These are phyloP conservation scores for Agrilus planipennis DNA, from an alignment of 1,140 invertebrate species.

Conservation along the genomic window DNA sequence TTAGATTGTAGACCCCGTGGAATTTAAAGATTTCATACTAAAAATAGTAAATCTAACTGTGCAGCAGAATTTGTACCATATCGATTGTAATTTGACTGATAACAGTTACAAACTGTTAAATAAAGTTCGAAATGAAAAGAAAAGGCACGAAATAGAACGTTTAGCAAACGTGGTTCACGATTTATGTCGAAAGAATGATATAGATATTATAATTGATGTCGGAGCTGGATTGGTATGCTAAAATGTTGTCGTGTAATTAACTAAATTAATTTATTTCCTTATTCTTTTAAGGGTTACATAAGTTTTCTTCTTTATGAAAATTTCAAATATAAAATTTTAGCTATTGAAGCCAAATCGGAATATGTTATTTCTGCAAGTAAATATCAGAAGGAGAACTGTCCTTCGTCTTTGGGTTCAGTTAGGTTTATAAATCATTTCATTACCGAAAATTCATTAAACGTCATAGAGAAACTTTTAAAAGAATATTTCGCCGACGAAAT, in stretches of 20 bases:
- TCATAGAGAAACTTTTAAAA: constrained; percentile 35
- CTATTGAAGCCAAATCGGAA: constrained; percentile 52
- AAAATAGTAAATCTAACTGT: no score
- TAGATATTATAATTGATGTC: constrained; percentile 59
- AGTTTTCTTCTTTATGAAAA: constrained; percentile 53
- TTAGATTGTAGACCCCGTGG: no score
- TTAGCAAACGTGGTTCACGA: constrained; percentile 45
- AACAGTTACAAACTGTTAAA: no score
- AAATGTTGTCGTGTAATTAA: constrained; percentile 10
- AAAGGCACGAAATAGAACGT: constrained; percentile 54
- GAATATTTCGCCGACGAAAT: constrained; percentile 22
- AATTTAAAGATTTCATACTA: no score
- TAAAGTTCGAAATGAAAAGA: constrained; percentile 48
- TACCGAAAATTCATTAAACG: constrained; percentile 35
- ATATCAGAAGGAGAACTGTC: constrained; percentile 45
- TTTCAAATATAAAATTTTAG: constrained; percentile 53
- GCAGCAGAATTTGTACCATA: no score
- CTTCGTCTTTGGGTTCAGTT: constrained; percentile 38
- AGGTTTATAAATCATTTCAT: constrained; percentile 47
- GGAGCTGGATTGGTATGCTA: constrained; percentile 65
- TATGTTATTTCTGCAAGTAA: constrained; percentile 51
- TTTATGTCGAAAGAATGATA: constrained; percentile 38
- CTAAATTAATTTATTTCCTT: constrained; percentile 1
- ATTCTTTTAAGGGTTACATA: constrained; percentile 55
- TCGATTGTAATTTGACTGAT: no score